Base-by-base conservation (phyloP, 2,888 invertebrate genomes). In the Leucania comma region DNA sequence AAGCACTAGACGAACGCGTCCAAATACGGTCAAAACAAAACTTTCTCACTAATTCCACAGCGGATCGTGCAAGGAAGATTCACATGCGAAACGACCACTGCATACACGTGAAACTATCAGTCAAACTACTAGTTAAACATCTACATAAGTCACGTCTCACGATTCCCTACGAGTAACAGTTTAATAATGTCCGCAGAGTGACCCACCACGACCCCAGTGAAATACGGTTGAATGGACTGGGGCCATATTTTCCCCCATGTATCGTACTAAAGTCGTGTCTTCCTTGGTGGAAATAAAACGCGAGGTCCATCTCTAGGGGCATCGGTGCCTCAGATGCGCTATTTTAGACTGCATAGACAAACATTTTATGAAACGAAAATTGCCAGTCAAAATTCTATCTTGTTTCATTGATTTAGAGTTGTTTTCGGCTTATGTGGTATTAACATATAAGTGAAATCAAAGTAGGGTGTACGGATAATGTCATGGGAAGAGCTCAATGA, bases 401-500 rank as follows among this genome's bases (percentile, higher is more conserved):
- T 82, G 71, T 0, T 0, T 0, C 0, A 0, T 10, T 0, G 0
- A 0, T 0, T 0, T 84, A 87, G 32, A 70, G 84, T 80, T 42
- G 50, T 57, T 80, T 82, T 75, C 79, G 0, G 14, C 35, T 60
- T 65, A 64, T 26, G 61, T 35, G 29, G 35, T 73, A 70, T 68
- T 75, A 68, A 78, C 68, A 75, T 76, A 76, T 92, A 90, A 62
- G 90, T 75, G 81, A 82, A 77, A 86, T 84, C 81, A 85, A 82
- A 83, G 84, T 86, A 78, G 83, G 79, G 81, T 79, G 81, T 77
- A 81, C 81, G 93, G 92, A 94, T 95, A 96, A 96, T 96, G 96
- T 96, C 96, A 95, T 96, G 96, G 95, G 95, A 96, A 96, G 95
- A 93, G 93, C 95, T 94, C 93, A 94, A 93, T 95, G 94, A 95